Percentiles rank a stretch among this genome's conserved stretches.
Evolutionary conservation across 2,888 invertebrate species (phyloP).

Genomic region (Lasioglossum figueresi): DNA sequence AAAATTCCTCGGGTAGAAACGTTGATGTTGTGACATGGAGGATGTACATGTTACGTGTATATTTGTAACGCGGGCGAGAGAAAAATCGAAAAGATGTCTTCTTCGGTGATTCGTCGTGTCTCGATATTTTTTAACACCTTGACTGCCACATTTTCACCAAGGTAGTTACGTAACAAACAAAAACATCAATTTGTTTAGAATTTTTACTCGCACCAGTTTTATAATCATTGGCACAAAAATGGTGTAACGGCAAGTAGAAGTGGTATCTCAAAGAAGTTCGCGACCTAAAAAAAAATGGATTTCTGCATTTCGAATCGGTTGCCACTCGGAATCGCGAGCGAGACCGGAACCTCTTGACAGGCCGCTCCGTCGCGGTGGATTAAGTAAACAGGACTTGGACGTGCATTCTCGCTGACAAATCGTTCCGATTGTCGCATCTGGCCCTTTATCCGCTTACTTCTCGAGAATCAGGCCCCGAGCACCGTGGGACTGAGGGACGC

Average conservation of each 20-base stretch:
- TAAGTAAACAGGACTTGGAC: constrained; percentile 64
- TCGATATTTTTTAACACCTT: too few species aligned
- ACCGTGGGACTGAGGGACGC: constrained; percentile 55
- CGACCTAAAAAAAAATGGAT: not conserved
- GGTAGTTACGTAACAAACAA: too few species aligned
- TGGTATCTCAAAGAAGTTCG: not conserved
- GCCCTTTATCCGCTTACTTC: constrained; percentile 62
- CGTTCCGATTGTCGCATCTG: constrained; percentile 53
- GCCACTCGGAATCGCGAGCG: constrained; percentile 29
- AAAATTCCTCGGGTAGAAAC: constrained; percentile 47
- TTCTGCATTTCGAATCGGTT: constrained; percentile 5
- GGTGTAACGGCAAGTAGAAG: not conserved
- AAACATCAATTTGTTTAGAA: too few species aligned
- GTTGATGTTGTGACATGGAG: not conserved
- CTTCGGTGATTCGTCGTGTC: too few species aligned
- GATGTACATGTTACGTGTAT: not conserved
- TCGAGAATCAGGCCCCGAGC: constrained; percentile 16
- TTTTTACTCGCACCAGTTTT: too few species aligned
- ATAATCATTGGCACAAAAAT: too few species aligned
- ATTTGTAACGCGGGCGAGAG: not conserved
- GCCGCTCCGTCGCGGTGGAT: constrained; percentile 58
- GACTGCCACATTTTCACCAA: too few species aligned
- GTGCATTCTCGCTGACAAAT: constrained; percentile 58
- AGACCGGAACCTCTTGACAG: constrained; percentile 27
- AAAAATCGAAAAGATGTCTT: not conserved